Conservation (phyloP, 2,113 vertebrate species). For the Oxygymnocypris stewartii region DNA sequence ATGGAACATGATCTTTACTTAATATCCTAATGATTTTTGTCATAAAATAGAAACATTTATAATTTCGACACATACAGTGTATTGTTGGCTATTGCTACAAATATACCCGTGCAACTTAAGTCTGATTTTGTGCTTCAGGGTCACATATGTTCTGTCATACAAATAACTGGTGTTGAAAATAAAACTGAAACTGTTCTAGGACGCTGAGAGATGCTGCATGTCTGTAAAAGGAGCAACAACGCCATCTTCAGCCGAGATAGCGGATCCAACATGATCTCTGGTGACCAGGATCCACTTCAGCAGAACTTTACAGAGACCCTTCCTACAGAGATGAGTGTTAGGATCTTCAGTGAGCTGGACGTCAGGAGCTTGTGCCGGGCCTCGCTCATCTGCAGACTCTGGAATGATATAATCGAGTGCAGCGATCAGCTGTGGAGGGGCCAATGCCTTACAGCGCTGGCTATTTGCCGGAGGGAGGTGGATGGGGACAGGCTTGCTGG, state of each 20-base stretch:
- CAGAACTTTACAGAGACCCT: conserved; percentile 74
- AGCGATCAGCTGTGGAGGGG: conserved; percentile 80
- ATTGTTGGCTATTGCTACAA: too few species aligned
- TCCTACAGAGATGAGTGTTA: conserved; percentile 78
- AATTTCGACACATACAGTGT: too few species aligned
- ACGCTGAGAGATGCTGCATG: conserved; percentile 71
- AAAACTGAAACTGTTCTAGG: background rate
- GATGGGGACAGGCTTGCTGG: conserved; percentile 77
- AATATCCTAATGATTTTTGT: too few species aligned
- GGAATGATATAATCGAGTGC: conserved; percentile 76
- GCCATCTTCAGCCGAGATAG: conserved; percentile 38
- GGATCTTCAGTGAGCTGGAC: conserved; percentile 82
- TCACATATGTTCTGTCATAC: background rate
- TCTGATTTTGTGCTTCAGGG: too few species aligned
- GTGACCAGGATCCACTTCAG: background rate
- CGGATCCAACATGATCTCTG: conserved; percentile 4
- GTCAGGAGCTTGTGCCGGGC: conserved; percentile 78
- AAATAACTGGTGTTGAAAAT: background rate
- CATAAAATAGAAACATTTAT: too few species aligned
- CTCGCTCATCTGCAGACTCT: conserved; percentile 76
- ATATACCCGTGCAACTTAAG: too few species aligned
- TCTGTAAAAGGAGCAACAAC: conserved; percentile 54
- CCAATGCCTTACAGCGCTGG: conserved; percentile 75
- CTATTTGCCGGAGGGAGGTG: conserved; percentile 80
- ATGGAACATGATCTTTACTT: too few species aligned